phyloP scores from a whole-genome alignment of 2,113 vertebrate species.

The Myanophis thanlyinensis region DNA sequence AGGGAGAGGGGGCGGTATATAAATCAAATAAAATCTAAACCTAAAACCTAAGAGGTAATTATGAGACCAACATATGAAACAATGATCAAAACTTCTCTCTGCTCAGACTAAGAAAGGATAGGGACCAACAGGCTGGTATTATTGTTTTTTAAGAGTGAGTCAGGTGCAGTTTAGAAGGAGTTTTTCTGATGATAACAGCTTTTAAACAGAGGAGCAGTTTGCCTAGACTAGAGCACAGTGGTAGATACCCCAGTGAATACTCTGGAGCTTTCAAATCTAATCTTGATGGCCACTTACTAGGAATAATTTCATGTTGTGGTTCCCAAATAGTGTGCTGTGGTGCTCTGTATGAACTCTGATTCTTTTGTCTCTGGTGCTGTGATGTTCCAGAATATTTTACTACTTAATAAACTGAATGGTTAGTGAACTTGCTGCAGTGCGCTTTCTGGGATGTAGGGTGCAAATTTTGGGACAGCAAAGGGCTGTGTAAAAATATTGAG shows the following conservation, averaged over 20 bases:
- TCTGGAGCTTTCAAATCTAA: neutral
- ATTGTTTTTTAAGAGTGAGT: neutral
- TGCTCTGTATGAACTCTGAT: neutral
- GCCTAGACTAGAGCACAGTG: neutral
- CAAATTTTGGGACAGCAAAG: neutral
- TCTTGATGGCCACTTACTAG: neutral
- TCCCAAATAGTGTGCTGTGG: neutral
- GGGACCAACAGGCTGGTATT: neutral
- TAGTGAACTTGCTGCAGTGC: neutral
- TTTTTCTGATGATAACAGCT: neutral
- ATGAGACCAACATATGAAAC: neutral
- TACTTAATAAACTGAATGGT: neutral
- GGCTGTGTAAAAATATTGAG: neutral
- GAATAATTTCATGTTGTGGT: neutral
- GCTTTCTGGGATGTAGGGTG: neutral
- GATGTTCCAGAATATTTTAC: neutral
- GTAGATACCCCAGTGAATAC: neutral
- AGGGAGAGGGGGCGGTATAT: no score
- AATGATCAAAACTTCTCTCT: neutral
- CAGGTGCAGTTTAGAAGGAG: neutral
- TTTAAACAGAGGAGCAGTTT: neutral
- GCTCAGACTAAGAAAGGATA: neutral
- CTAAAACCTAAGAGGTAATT: neutral
- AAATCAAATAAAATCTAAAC: no score
- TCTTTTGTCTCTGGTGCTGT: neutral